A percentile compares a stretch with the other conserved stretches of the same genome.
Evolutionary conservation across 2,888 invertebrate species (phyloP).

Genomic region (Ophioninae sp.): DNA sequence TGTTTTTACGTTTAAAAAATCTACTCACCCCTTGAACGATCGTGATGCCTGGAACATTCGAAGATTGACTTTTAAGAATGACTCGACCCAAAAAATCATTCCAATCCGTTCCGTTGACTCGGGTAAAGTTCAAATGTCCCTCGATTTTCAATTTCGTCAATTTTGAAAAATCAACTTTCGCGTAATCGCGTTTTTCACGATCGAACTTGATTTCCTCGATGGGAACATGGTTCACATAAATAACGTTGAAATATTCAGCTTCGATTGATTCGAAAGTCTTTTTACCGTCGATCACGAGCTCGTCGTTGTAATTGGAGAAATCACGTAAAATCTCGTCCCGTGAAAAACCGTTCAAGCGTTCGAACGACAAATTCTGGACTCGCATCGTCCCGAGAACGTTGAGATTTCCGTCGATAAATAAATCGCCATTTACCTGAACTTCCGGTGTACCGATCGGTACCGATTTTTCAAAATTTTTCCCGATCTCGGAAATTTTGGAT

Average conservation of each 20-base stretch:
- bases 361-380: conserved; percentile 71
- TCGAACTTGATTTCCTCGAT: conserved; percentile 73
- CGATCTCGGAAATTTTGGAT: conserved; percentile 59
- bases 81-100: conserved; percentile 79
- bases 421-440: conserved; percentile 57
- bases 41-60: conserved; percentile 78
- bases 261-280: conserved; percentile 69
- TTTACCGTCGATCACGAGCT: conserved; percentile 59
- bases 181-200: conserved; percentile 69
- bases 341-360: conserved; percentile 72
- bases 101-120: conserved; percentile 82
- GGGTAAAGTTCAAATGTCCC: conserved; percentile 70
- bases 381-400: conserved; percentile 72
- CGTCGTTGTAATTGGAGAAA: conserved; percentile 67
- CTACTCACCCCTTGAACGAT: conserved; percentile 82
- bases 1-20: conserved; percentile 3
- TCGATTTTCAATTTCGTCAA: conserved; percentile 66
- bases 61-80: conserved; percentile 80
- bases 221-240: conserved; percentile 74
- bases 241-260: conserved; percentile 70
- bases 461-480: conserved; percentile 55
- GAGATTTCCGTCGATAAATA: conserved; percentile 77
- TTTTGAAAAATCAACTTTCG: conserved; percentile 66
- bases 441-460: conserved; percentile 52
- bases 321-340: conserved; percentile 71